Percentiles rank a stretch among this genome's conserved stretches.
Evolutionary conservation across 2,113 vertebrate genomes (phyloP).

Genomic region (Cavia porcellus): DNA sequence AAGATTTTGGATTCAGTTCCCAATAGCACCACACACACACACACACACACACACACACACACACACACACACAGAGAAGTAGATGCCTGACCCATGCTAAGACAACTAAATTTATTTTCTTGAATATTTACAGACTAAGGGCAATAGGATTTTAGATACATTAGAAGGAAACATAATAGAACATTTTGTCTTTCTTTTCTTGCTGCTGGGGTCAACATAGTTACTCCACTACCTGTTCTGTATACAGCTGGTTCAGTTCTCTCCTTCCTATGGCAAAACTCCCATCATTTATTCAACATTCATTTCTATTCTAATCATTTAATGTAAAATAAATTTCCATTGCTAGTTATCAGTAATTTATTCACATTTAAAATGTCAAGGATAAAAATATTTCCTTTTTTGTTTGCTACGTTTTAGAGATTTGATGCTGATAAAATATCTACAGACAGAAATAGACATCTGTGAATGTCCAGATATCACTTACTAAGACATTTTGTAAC

Average conservation of each 20-base stretch:
- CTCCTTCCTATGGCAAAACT: not conserved
- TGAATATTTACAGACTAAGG: not conserved
- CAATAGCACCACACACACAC: not conserved
- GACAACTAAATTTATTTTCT: not conserved
- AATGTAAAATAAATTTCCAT: not conserved
- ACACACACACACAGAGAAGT: not conserved
- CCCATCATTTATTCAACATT: not conserved
- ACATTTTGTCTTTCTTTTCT: not conserved
- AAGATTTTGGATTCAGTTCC: not conserved
- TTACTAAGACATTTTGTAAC: not conserved
- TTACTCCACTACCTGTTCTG: rapidly evolving
- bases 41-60: not conserved
- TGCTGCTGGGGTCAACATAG: rapidly evolving
- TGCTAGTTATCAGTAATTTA: not conserved
- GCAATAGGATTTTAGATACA: not conserved
- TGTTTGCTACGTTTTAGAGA: not conserved
- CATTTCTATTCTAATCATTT: not conserved
- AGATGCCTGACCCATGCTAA: not conserved
- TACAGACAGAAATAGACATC: not conserved
- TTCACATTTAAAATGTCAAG: not conserved
- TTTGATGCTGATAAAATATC: not conserved
- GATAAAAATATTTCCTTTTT: not conserved
- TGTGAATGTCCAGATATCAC: not conserved
- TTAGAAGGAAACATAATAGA: not conserved
- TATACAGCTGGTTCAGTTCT: not conserved